Base-by-base conservation (phyloP, 2,113 vertebrate genomes). In the Ictidomys tridecemlineatus region DNA sequence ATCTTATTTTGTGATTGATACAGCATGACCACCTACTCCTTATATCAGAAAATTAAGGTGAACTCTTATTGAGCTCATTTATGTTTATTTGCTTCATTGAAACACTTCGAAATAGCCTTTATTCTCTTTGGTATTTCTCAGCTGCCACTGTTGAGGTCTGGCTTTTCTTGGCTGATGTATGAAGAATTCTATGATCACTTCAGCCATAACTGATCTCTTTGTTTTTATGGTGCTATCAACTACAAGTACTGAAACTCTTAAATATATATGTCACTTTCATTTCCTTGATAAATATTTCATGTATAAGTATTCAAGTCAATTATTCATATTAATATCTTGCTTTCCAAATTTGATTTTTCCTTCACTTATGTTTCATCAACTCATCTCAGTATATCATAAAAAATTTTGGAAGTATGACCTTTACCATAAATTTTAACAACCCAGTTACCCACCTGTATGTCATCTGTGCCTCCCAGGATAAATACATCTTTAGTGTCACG, bases 391-490 rank as follows among this genome's bases (percentile, higher is more conserved):
- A 12, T 92, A 28, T 53, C 39, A 37, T 16, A 89, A 45, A 70
- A 84, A 30, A 88, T 72, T 58, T 61, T 89, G 45, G 45, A 79
- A 8, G 6, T 91, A 70, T 53, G n/a, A 30, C 6, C 34, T 95
- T 91, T 34, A 63, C 39, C 42, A 77, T 17, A 87, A 34, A 13
- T 91, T 85, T 53, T 14, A 63, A 6, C 37, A 94, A 93, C 5
- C 37, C 26, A 63, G 2, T 97, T 94, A 85, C 95, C 87, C 67
- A 99, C 99, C 98, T 99, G 99, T 96, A 99, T 99, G 18, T 99
- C 99, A 79, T 99, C 99, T 8, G 99, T 99, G 63, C 99, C 99
- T 20, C 99, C 99, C 85, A 99, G 96, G 94, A 99, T 99, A 96
- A 99, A 99, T 48, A 99, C 95, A 26, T 99, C 98, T 98, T 99